Conservation (phyloP, 2,113 vertebrate species). For the Sapayoa aenigma region DNA sequence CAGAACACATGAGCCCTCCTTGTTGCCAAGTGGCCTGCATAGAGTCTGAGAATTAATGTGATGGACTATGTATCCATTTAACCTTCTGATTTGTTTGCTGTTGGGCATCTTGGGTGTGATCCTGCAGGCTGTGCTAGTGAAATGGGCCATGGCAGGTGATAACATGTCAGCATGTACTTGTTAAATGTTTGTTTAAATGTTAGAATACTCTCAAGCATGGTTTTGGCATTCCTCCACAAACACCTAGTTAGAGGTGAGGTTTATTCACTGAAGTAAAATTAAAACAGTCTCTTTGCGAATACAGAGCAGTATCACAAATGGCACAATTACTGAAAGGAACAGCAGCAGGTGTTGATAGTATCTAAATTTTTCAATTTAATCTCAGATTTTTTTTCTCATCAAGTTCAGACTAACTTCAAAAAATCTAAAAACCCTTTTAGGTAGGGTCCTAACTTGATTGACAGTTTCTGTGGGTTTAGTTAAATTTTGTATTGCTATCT, state of each 20-base stretch:
- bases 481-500: background rate
- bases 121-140: background rate
- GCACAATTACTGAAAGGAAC: background rate
- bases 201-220: background rate
- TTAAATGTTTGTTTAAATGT: background rate
- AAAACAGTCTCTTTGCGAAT: background rate
- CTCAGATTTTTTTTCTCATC: background rate
- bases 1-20: accelerated
- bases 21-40: background rate
- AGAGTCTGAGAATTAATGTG: background rate
- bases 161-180: background rate
- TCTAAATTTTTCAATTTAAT: background rate
- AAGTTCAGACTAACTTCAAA: background rate
- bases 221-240: background rate
- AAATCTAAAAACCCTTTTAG: background rate
- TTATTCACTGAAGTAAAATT: background rate
- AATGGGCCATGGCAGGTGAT: background rate
- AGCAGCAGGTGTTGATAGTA: background rate
- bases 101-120: background rate
- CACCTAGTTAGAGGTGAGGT: background rate
- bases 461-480: background rate
- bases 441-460: background rate
- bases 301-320: background rate
- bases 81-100: background rate
- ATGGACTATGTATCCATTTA: background rate